Percentiles rank a stretch among this genome's conserved stretches.
Conservation (phyloP, 2,113 vertebrate species). For the Apodemus sylvaticus region DNA sequence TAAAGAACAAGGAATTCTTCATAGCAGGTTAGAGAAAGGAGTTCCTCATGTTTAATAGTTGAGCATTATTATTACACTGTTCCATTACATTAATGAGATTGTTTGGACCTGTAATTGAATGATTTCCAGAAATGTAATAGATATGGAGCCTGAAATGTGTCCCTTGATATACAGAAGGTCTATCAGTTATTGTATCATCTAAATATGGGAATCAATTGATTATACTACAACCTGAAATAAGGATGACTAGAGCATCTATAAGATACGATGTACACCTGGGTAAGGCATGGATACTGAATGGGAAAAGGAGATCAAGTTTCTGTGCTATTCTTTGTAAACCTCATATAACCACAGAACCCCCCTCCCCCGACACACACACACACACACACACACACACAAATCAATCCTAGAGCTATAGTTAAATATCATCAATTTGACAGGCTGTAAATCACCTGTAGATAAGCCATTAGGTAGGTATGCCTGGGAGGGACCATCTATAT, state of each 20-base stretch:
- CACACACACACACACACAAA: background rate
- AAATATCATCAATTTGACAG: background rate
- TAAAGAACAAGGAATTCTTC: background rate
- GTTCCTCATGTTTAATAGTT: background rate
- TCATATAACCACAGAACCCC: background rate
- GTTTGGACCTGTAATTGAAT: background rate
- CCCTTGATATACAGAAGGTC: background rate
- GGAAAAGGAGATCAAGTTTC: background rate
- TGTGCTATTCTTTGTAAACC: background rate
- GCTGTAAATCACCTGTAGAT: background rate
- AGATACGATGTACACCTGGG: background rate
- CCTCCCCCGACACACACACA: background rate
- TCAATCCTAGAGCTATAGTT: background rate
- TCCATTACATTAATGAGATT: background rate
- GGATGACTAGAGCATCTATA: background rate
- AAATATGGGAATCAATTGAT: background rate
- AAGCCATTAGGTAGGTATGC: background rate
- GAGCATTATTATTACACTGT: background rate
- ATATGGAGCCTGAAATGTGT: background rate
- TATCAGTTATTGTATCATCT: background rate
- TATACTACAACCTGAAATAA: background rate
- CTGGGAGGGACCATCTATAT: background rate
- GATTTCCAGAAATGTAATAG: background rate
- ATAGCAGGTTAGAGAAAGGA: background rate
- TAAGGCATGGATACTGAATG: background rate